Evolutionary conservation across 2,888 invertebrate genomes (phyloP).

Genomic region (Athalia circularis): DNA sequence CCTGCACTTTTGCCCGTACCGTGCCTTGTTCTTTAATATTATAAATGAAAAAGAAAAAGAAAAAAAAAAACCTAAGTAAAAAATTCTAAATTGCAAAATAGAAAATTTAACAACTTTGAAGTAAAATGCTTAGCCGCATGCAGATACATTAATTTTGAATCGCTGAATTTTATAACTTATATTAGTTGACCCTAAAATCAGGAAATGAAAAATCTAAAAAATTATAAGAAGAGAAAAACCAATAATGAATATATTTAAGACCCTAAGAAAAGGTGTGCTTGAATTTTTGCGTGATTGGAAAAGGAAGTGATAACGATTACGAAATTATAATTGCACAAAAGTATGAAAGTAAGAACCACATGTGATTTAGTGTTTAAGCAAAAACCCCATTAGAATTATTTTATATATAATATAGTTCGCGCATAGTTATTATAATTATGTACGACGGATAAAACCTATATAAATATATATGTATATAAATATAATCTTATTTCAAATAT

Average conservation of each 20-base stretch:
- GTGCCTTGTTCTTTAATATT: conserved; percentile 34
- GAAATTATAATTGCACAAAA: conserved; percentile 62
- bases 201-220: neutral
- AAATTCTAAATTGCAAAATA: neutral
- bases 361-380: conserved; percentile 73
- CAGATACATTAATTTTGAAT: too few species aligned
- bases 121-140: too few species aligned
- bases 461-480: conserved; percentile 59
- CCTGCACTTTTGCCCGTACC: conserved; percentile 41
- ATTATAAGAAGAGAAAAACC: neutral
- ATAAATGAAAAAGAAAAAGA: neutral
- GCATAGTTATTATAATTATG: conserved; percentile 22
- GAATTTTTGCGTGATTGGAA: conserved; percentile 35
- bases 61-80: neutral
- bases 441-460: conserved; percentile 48
- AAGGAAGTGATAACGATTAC: conserved; percentile 39
- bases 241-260: conserved; percentile 17
- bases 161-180: neutral
- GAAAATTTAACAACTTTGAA: neutral
- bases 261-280: conserved; percentile 34
- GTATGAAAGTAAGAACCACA: conserved; percentile 71
- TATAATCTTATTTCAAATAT: conserved; percentile 58
- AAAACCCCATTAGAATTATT: conserved; percentile 63
- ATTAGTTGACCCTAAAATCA: neutral
- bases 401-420: conserved; percentile 29